Conservation (phyloP, 2,797 vertebrate species). For the Tokudaia tokunoshimensis region DNA sequence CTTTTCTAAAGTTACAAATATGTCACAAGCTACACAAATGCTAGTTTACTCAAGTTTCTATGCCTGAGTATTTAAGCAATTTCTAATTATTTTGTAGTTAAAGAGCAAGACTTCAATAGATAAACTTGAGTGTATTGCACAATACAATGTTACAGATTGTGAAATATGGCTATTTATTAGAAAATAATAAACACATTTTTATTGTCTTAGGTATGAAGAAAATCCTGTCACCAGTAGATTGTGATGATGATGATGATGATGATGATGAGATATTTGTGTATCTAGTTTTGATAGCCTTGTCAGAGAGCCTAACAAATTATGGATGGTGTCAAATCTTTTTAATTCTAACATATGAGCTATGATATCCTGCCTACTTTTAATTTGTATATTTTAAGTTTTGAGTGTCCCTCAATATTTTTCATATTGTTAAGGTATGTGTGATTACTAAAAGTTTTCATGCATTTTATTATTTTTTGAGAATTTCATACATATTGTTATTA, state of each 20-base stretch:
- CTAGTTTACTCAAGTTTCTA: background rate
- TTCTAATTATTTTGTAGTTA: background rate
- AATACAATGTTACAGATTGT: background rate
- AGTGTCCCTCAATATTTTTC: background rate
- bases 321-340: background rate
- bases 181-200: background rate
- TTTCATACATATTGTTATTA: background rate
- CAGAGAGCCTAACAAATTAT: background rate
- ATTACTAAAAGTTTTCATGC: background rate
- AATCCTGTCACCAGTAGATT: background rate
- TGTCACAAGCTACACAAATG: background rate
- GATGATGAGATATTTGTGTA: background rate
- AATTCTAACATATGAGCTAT: background rate
- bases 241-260: background rate
- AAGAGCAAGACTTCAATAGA: background rate
- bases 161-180: background rate
- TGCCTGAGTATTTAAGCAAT: background rate
- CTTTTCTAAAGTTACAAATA: background rate
- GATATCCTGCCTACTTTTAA: background rate
- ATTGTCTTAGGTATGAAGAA: background rate
- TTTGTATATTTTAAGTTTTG: background rate
- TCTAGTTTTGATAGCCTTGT: background rate
- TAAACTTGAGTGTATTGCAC: background rate
- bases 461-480: background rate
- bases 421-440: background rate